phyloP scores from a whole-genome alignment of 2,797 vertebrate genomes.

The Macrochelys suwanniensis region DNA sequence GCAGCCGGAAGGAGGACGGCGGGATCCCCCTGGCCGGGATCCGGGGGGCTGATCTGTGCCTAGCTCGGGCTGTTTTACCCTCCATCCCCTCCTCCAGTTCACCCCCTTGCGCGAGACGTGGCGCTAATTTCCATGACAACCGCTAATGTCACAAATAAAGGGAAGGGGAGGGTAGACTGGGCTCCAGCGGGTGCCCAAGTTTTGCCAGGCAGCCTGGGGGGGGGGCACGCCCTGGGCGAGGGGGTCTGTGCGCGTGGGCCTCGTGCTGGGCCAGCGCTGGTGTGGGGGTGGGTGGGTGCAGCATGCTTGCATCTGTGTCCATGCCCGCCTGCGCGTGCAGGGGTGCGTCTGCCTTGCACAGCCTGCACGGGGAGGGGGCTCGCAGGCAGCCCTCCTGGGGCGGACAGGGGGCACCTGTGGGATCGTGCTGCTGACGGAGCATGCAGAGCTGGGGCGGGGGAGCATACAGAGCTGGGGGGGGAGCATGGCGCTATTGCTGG shows the following conservation, averaged over 20 bases:
- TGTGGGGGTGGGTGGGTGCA: too few relatives aligned
- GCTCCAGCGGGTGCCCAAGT: neutral
- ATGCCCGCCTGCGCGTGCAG: too few relatives aligned
- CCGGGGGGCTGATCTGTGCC: neutral
- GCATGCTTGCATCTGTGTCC: neutral
- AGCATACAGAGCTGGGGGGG: too few relatives aligned
- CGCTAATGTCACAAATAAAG: slow-evolving; percentile 55
- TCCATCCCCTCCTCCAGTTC: neutral
- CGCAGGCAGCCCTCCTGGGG: neutral
- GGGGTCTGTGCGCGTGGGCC: too few relatives aligned
- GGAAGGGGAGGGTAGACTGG: slow-evolving; percentile 50
- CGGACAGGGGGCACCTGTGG: neutral
- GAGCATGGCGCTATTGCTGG: too few relatives aligned
- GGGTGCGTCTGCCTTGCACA: too few relatives aligned
- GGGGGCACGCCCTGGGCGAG: too few relatives aligned
- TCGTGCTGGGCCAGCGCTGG: too few relatives aligned
- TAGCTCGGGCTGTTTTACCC: neutral
- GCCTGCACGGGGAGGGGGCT: neutral
- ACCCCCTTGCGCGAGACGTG: neutral
- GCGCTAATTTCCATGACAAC: slow-evolving; percentile 80
- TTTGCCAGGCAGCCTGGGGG: neutral
- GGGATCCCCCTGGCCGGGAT: neutral
- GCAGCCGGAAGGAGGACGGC: too few relatives aligned
- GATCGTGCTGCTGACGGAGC: neutral
- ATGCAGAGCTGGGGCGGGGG: too few relatives aligned